These are phyloP conservation scores for Physella acuta DNA, from an alignment of 1,140 invertebrate genomes.

Conservation along the genomic window DNA sequence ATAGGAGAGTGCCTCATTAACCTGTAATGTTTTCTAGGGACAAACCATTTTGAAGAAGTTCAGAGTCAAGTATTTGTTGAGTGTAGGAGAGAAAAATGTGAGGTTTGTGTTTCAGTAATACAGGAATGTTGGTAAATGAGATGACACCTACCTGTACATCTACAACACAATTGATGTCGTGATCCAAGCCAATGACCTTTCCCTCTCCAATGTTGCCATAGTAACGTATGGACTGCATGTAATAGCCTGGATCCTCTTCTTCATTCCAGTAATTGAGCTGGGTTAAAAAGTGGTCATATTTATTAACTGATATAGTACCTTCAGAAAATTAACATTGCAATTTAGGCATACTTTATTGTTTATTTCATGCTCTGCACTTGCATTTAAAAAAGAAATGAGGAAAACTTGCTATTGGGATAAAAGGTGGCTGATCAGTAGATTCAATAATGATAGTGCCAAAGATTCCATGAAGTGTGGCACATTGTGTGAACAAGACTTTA, in stretches of 20 bases:
- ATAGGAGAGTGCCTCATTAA: background rate
- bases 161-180: constrained; percentile 90
- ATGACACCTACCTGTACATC: constrained; percentile 93
- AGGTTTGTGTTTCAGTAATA: too few species aligned
- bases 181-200: constrained; percentile 87
- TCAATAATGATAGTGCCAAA: constrained; percentile 62
- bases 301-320: background rate
- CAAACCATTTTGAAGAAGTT: too few species aligned
- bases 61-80: too few species aligned
- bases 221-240: constrained; percentile 34
- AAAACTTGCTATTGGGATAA: constrained; percentile 6
- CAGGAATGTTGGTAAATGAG: too few species aligned
- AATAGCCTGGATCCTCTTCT: constrained; percentile 31
- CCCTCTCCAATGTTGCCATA: constrained; percentile 62
- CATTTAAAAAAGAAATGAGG: background rate
- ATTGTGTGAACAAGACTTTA: too few species aligned
- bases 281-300: background rate
- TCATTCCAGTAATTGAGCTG: constrained; percentile 56
- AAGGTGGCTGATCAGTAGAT: constrained; percentile 75
- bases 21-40: background rate
- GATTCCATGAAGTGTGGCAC: constrained; percentile 78
- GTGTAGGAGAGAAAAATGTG: too few species aligned
- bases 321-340: background rate
- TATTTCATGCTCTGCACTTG: background rate
- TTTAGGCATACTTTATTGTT: background rate